Base-by-base conservation (phyloP, 2,888 invertebrate species). In the Steinernema carpocapsae region DNA sequence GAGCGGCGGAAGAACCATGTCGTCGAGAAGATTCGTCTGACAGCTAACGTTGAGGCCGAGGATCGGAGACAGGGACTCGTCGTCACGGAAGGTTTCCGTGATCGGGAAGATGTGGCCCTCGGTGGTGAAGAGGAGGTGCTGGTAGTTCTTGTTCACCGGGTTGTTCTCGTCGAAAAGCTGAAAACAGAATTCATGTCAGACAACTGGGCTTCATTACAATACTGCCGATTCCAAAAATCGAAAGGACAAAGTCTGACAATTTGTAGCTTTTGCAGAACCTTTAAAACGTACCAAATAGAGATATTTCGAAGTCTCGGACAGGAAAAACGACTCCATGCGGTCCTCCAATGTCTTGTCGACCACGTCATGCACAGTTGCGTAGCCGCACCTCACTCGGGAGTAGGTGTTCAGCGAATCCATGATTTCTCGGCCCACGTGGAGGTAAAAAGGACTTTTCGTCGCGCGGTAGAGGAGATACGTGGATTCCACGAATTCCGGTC, bases 241-340 rank as follows among this genome's bases (percentile, higher is more conserved):
- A n/a, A n/a, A n/a, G n/a, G n/a, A n/a, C n/a, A n/a, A n/a, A n/a
- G n/a, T n/a, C n/a, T n/a, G n/a, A n/a, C n/a, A n/a, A n/a, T n/a
- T n/a, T n/a, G n/a, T 0, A 46, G 12, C 19, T 24, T 26, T 6
- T 0, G 26, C 2, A 19, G n/a, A 43, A n/a, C 26, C 51, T 37
- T 29, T 32, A 46, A 14, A 22, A 75, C 90, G 88, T 84, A 91
- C 91, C 88, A 92, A 85, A 84, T 91, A 91, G 70, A 92, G 88
- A 87, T 92, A 92, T 88, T 92, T 92, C 86, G 91, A 90, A 3
- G 92, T 92, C 88, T 92, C 92, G 78, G 91, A 90, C 7, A 92
- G 88, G 85, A 92, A 92, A 85, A 92, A 92, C 77, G 91, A 91
- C 84, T 92, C 92, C 91, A 92, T 92, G 73, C 92, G 86, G 75